These are phyloP conservation scores for Ferrisia virgata DNA, from an alignment of 2,888 invertebrate genomes.

Conservation along the genomic window DNA sequence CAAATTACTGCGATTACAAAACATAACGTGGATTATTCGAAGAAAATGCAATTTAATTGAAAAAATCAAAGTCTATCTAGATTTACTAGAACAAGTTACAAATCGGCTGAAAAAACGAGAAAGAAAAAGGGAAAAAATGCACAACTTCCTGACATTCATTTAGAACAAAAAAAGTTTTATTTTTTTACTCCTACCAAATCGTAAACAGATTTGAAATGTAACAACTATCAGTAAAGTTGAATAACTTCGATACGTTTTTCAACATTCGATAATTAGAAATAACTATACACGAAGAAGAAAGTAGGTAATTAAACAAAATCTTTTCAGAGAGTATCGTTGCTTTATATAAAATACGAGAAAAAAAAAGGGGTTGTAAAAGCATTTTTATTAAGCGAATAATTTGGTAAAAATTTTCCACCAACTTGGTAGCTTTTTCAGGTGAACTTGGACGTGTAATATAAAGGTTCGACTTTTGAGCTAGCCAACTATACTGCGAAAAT, in stretches of 20 bases:
- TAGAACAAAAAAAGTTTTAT: no score
- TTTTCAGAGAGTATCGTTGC: no score
- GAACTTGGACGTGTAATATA: background rate
- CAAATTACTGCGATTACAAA: background rate
- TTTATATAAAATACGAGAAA: no score
- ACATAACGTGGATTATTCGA: background rate
- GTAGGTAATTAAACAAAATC: no score
- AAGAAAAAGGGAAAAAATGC: no score
- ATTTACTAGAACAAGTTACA: no score
- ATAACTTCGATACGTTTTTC: background rate
- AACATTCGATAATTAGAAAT: background rate
- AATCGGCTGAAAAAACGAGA: no score
- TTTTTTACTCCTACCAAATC: no score
- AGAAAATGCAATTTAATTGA: background rate
- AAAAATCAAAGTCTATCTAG: background rate
- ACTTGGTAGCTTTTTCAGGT: background rate
- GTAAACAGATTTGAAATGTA: no score
- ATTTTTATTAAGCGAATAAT: background rate
- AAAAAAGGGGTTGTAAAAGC: no score
- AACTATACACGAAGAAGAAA: no score
- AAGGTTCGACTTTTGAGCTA: background rate
- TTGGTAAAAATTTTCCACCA: background rate
- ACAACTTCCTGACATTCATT: no score
- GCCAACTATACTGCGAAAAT: background rate
- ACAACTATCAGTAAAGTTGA: background rate